Base-by-base conservation (phyloP, 2,113 vertebrate genomes). In the Myxocyprinus asiaticus region DNA sequence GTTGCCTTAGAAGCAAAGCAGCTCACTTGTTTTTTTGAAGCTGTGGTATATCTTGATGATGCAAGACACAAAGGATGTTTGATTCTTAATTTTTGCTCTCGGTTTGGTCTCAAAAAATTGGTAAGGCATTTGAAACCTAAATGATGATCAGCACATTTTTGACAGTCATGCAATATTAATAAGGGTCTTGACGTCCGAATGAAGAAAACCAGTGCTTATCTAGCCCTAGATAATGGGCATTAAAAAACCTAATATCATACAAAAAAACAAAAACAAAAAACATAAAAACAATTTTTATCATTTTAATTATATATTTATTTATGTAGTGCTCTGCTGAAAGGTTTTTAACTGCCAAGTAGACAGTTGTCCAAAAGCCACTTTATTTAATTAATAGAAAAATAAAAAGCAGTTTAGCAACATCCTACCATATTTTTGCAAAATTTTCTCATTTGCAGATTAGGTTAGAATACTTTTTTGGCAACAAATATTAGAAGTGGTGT, bases 381-480 rank as follows among this genome's bases (percentile, higher is more conserved):
- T 66, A 67, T 72, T 82, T 85, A 87, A 90, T 68, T 64, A 64
- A 79, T 22, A 48, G 11, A 72, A 63, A 45, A 79, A 71, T 14
- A 63, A 45, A 66, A 4, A 47, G 4, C 64, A 9, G 11, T 47
- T n/a, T 55, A 71, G 68, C 59, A 65, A 65, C 72, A 67, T 56
- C 48, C 68, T 79, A 66, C 53, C 71, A 44, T 67, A 48, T 14
- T 53, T 15, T 67, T 15, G 50, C 17, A 53, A n/a, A 48, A 14
- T 67, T 45, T 48, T n/a, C 43, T 69, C 67, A 2, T 6, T 61
- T 45, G 10, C 0, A n/a, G n/a, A n/a, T n/a, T n/a, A n/a, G n/a
- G n/a, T n/a, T n/a, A n/a, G n/a, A n/a, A n/a, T n/a, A n/a, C n/a
- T n/a, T n/a, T n/a, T n/a, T n/a, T n/a, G n/a, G n/a, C n/a, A n/a